A percentile compares a stretch with the other conserved stretches of the same genome.
These are phyloP conservation scores for Micromys minutus DNA, from an alignment of 2,113 vertebrate species.

Conservation along the genomic window DNA sequence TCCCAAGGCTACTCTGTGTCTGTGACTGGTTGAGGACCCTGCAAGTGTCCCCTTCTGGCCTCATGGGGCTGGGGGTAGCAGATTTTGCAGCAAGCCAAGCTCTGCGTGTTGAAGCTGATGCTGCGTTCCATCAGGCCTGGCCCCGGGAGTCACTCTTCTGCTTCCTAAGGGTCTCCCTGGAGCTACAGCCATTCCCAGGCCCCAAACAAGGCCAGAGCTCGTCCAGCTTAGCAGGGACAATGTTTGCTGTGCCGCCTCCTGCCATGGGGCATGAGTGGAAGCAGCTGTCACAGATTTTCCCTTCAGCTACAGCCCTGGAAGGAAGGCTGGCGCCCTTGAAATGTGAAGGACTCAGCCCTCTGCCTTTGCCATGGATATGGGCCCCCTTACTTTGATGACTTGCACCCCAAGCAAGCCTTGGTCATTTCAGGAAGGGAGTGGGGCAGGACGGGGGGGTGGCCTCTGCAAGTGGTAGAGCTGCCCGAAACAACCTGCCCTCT, in stretches of 20 bases:
- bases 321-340: neutral
- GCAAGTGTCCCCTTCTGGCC: neutral
- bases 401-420: accelerated
- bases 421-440: neutral
- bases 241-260: neutral
- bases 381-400: neutral
- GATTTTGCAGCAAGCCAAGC: neutral
- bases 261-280: neutral
- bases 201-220: neutral
- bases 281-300: neutral
- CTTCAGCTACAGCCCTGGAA: neutral
- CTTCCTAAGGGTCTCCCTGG: neutral
- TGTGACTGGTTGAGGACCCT: accelerated
- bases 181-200: neutral
- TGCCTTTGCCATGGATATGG: neutral
- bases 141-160: neutral
- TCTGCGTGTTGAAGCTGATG: too few relatives aligned
- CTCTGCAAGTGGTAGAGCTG: neutral
- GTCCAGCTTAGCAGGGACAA: neutral
- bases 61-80: neutral
- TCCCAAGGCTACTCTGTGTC: neutral
- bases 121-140: neutral
- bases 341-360: accelerated
- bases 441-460: neutral
- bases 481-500: neutral